Evolutionary conservation across 2,797 vertebrate species (phyloP).

Genomic region (Epinephelus awoara): DNA sequence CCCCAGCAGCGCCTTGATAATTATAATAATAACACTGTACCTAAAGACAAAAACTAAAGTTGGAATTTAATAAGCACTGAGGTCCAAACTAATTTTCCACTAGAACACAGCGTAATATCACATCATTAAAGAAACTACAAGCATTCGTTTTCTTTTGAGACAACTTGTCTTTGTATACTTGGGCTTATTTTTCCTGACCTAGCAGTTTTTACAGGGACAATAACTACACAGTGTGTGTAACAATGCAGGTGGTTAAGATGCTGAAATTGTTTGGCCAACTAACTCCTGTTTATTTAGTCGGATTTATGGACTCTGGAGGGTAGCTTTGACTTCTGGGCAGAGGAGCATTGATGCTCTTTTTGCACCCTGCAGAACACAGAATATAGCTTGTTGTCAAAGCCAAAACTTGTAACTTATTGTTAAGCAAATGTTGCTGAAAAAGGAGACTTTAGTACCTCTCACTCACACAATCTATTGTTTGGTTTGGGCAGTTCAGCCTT

Average conservation of each 20-base stretch:
- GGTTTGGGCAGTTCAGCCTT: too few species aligned
- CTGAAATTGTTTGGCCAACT: neutral
- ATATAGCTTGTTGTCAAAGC: neutral
- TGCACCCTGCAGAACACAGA: too few species aligned
- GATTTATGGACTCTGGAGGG: neutral
- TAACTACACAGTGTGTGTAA: neutral
- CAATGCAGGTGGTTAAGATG: neutral
- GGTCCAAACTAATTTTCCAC: constrained; percentile 7
- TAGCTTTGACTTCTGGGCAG: neutral
- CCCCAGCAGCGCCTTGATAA: neutral
- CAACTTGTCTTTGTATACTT: constrained; percentile 7
- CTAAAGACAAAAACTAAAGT: neutral
- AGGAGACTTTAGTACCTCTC: neutral
- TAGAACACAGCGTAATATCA: neutral
- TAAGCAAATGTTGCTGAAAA: neutral
- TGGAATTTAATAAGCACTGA: constrained; percentile 1
- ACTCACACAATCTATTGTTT: neutral
- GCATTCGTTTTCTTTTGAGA: constrained; percentile 3
- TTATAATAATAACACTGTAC: neutral
- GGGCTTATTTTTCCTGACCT: constrained; percentile 21
- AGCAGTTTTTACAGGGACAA: neutral
- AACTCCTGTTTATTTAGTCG: neutral
- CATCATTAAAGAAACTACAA: neutral
- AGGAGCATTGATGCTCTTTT: neutral
- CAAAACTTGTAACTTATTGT: neutral